Conservation (phyloP, 2,797 vertebrate species). For the Phrynocephalus guinanensis region DNA sequence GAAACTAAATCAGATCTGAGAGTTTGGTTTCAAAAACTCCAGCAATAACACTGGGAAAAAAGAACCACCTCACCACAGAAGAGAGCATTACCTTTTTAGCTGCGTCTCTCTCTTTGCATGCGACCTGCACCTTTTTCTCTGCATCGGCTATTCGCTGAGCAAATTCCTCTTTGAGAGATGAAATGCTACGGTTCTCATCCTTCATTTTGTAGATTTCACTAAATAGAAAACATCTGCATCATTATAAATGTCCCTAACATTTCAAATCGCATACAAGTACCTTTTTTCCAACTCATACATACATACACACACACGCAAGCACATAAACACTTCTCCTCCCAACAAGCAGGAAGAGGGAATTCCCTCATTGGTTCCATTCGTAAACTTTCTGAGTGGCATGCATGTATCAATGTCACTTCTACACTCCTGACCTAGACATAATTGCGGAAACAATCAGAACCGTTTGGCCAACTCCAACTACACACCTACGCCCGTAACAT, state of each 20-base stretch:
- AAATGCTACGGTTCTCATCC: slow-evolving; percentile 92
- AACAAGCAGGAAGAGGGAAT: not conserved
- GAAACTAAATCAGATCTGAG: not conserved
- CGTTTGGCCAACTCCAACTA: no score
- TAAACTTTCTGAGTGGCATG: not conserved
- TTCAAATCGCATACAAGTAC: slow-evolving; percentile 30
- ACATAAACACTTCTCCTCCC: not conserved
- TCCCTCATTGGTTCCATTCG: not conserved
- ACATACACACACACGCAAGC: not conserved
- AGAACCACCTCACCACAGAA: not conserved
- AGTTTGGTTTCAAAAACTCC: not conserved
- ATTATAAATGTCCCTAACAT: slow-evolving; percentile 38
- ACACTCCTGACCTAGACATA: not conserved
- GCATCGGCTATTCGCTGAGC: slow-evolving; percentile 95
- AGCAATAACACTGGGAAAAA: not conserved
- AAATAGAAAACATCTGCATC: slow-evolving; percentile 61
- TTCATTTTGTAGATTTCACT: slow-evolving; percentile 94
- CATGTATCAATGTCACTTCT: not conserved
- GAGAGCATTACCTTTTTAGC: slow-evolving; percentile 89
- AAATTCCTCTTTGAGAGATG: slow-evolving; percentile 95
- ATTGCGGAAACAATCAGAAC: not conserved
- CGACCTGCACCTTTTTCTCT: slow-evolving; percentile 93
- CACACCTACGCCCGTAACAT: not conserved
- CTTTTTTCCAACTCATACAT: not conserved
- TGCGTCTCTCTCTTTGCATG: slow-evolving; percentile 96